Percentiles rank a stretch among this genome's conserved stretches.
These are phyloP conservation scores for Pseudococcus jackbeardsleyi DNA, from an alignment of 2,888 invertebrate genomes.

Conservation along the genomic window DNA sequence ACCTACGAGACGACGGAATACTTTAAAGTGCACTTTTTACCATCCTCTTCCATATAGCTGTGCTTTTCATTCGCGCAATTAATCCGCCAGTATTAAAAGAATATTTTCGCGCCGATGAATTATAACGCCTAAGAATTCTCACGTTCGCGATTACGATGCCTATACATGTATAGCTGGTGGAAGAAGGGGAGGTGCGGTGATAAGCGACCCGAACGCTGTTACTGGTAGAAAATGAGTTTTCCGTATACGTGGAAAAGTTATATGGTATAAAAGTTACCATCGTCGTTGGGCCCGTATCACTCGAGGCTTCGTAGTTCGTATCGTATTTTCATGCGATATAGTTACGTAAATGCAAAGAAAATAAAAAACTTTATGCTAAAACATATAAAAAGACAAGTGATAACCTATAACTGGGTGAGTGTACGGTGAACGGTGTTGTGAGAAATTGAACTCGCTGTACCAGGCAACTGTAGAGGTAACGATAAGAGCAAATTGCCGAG, in stretches of 20 bases:
- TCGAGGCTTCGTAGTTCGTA: background rate
- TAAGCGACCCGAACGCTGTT: background rate
- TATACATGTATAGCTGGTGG: background rate
- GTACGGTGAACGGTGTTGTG: background rate
- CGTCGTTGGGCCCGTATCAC: slow-evolving; percentile 2
- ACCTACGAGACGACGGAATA: background rate
- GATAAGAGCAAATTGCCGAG: slow-evolving; percentile 7
- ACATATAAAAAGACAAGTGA: slow-evolving; percentile 11
- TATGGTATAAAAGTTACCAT: background rate
- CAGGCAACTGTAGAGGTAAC: background rate
- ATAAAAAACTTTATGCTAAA: slow-evolving; percentile 41
- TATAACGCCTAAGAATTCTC: slow-evolving; percentile 12
- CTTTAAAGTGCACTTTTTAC: background rate
- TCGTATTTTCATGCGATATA: background rate
- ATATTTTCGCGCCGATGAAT: slow-evolving; percentile 16
- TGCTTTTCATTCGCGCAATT: slow-evolving; percentile 20
- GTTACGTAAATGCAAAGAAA: slow-evolving; percentile 29
- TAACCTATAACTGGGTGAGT: background rate
- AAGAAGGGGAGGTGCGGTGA: background rate
- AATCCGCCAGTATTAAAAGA: slow-evolving; percentile 16
- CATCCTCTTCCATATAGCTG: background rate
- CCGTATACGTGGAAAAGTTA: slow-evolving; percentile 4
- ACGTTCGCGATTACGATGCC: background rate
- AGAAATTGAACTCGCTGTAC: background rate
- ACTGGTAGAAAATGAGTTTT: background rate